Percentiles rank a stretch among this genome's conserved stretches.
Evolutionary conservation across 1,140 invertebrate genomes (phyloP).

Genomic region (Coelopa frigida): DNA sequence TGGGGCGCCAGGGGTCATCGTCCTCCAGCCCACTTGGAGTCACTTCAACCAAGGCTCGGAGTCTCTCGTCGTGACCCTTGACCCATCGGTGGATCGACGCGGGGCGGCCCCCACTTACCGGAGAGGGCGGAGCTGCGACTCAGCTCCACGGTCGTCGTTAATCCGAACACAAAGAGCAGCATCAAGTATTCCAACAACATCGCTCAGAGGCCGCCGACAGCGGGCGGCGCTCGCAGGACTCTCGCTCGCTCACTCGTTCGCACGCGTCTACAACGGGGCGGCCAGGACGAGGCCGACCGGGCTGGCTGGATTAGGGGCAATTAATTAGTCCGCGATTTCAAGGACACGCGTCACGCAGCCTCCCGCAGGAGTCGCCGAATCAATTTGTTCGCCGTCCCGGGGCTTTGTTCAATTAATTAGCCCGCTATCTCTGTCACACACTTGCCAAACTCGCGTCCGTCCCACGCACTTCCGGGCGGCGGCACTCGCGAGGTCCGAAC

Average conservation of each 20-base stretch:
- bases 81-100: too few relatives aligned
- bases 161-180: constrained; percentile 43
- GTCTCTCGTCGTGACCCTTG: too few relatives aligned
- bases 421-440: too few relatives aligned
- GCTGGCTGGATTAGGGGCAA: background rate
- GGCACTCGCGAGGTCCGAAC: too few relatives aligned
- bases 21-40: too few relatives aligned
- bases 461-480: too few relatives aligned
- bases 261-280: background rate
- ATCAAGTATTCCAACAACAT: constrained; percentile 45
- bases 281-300: background rate
- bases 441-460: too few relatives aligned
- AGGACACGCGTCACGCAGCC: background rate
- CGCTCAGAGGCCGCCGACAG: constrained; percentile 19
- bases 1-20: too few relatives aligned
- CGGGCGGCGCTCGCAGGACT: background rate
- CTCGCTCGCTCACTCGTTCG: background rate
- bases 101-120: too few relatives aligned
- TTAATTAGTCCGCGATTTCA: background rate
- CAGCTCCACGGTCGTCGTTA: constrained; percentile 41
- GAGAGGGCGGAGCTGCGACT: constrained; percentile 29
- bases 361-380: background rate
- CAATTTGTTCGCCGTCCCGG: too few relatives aligned
- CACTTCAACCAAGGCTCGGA: too few relatives aligned
- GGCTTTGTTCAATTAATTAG: too few relatives aligned